Percentiles rank a stretch among this genome's conserved stretches.
Evolutionary conservation across 2,797 vertebrate genomes (phyloP).

Genomic region (Lagocephalus sceleratus): DNA sequence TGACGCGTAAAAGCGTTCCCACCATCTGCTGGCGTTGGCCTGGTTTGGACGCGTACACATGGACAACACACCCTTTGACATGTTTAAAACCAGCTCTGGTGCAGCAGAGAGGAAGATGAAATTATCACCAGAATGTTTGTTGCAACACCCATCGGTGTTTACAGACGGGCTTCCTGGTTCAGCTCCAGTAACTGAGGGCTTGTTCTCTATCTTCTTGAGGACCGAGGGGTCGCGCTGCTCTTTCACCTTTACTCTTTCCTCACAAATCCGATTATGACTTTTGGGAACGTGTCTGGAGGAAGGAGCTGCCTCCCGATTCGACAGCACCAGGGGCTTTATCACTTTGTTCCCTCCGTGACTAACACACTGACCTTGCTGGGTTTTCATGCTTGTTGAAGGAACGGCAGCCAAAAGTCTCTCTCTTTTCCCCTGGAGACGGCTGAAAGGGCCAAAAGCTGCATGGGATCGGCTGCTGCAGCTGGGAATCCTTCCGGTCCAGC

Average conservation of each 20-base stretch:
- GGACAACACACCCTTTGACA: no score
- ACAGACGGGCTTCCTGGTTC: neutral
- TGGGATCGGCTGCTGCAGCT: constrained; percentile 22
- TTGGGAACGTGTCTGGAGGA: constrained; percentile 14
- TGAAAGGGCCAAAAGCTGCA: constrained; percentile 26
- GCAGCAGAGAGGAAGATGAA: neutral
- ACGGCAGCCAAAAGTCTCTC: constrained; percentile 27
- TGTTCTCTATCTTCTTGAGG: neutral
- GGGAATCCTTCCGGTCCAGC: neutral
- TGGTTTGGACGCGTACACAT: no score
- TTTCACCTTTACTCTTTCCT: neutral
- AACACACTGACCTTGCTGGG: constrained; percentile 39
- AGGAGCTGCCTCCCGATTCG: neutral
- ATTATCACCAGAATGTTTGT: neutral
- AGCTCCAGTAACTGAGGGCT: neutral
- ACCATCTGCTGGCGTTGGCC: no score
- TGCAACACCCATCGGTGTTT: neutral
- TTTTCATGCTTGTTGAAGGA: constrained; percentile 36
- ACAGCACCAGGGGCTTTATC: neutral
- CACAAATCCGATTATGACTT: no score
- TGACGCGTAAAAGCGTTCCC: no score
- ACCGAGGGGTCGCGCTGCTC: neutral
- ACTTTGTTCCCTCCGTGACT: constrained; percentile 1
- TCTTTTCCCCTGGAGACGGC: constrained; percentile 11
- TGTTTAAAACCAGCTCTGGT: no score